Conservation (phyloP, 2,113 vertebrate species). For the Trinectes maculatus region DNA sequence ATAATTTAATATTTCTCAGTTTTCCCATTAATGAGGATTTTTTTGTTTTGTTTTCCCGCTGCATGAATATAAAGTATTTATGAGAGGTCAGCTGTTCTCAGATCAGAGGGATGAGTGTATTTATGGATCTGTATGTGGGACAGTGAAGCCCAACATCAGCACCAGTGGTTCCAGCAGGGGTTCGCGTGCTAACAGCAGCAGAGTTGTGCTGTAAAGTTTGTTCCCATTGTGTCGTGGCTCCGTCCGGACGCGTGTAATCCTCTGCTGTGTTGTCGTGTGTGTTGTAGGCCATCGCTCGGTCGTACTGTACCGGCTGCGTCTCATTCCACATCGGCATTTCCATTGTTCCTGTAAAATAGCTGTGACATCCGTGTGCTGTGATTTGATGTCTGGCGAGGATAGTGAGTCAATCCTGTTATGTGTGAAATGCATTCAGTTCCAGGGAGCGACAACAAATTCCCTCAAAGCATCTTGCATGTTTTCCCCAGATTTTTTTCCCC, state of each 20-base stretch:
- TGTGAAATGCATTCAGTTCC: conserved; percentile 80
- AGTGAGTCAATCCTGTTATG: conserved; percentile 75
- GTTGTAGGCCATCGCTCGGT: conserved; percentile 54
- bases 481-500: conserved; percentile 13
- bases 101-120: background rate
- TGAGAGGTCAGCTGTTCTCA: no score
- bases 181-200: background rate
- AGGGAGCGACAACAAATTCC: conserved; percentile 71
- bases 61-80: no score
- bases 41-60: no score
- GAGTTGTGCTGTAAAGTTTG: conserved; percentile 45
- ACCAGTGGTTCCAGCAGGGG: background rate
- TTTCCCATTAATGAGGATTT: no score
- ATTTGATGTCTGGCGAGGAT: conserved; percentile 72
- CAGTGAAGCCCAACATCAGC: background rate
- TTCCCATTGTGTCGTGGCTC: conserved; percentile 39
- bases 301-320: conserved; percentile 64
- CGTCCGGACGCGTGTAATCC: conserved; percentile 70
- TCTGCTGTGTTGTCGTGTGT: conserved; percentile 56
- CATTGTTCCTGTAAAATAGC: conserved; percentile 72
- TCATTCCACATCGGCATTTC: conserved; percentile 65
- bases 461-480: conserved; percentile 69
- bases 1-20: no score
- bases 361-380: conserved; percentile 71
- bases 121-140: conserved; percentile 6